Evolutionary conservation across 2,888 invertebrate genomes (phyloP), one percentile per base, ranked within the genome.

Genomic region (Xestia c-nigrum): DNA sequence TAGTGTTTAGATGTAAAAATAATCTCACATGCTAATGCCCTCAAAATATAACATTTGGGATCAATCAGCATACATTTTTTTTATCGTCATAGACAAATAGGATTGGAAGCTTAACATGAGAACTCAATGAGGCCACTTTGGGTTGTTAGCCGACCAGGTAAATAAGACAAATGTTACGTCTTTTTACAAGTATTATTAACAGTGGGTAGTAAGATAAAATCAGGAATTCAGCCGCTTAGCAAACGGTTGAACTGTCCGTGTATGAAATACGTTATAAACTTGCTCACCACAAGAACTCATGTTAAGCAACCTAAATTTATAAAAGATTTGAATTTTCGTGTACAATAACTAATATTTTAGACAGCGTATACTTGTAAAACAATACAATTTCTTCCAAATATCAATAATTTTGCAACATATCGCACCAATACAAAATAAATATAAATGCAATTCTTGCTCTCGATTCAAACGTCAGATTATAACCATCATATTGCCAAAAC

Each of bases 371-470:
- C 83, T 78, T 77, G 21, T 83, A 55, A 84, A 80, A 83, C 78
- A 87, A 86, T 86, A 86, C 76, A 78, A 83, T 86, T 84, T 76
- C 74, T 66, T 72, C 21, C 71, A 86, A 75, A 75, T 82, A 78
- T 63, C 79, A 82, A 74, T 78, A 87, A 85, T 84, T 85, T 88
- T 80, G 83, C 75, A 88, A 88, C 84, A 89, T 77, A 88, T 84
- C 86, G 89, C 85, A 90, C 89, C 84, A 91, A 89, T 90, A 90
- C 85, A 86, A 85, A 88, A 90, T 92, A 91, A 92, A 92, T 90
- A 94, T 95, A 95, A 95, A 96, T 96, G 96, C 96, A 92, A 93
- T 90, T 91, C 81, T 79, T 82, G 88, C 90, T 87, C 89, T 91
- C 88, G 87, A 90, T 84, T 87, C 89, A 89, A 93, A 93, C 92